Evolutionary conservation across 2,113 vertebrate species (phyloP).

Genomic region (Antechinus stuartii): DNA sequence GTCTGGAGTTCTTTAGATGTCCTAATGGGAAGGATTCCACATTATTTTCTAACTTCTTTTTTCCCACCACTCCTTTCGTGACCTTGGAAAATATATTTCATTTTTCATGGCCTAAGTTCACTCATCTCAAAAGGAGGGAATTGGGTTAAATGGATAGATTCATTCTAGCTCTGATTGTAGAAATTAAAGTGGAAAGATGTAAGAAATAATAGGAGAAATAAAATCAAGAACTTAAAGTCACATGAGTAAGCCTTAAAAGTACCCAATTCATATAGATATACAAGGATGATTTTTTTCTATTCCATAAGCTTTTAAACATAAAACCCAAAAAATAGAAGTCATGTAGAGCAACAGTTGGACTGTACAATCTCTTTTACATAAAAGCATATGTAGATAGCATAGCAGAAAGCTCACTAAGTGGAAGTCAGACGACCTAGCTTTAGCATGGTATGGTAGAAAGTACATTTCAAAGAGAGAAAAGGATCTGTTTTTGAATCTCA

Average conservation of each 20-base stretch:
- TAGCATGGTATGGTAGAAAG: neutral
- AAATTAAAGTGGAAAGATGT: neutral
- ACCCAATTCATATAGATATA: neutral
- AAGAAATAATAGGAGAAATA: conserved; percentile 33
- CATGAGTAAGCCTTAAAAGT: conserved; percentile 29
- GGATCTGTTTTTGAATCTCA: neutral
- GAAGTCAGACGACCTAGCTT: neutral
- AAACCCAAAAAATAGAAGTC: neutral
- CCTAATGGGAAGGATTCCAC: neutral
- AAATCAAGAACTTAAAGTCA: conserved; percentile 28
- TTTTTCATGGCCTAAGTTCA: neutral
- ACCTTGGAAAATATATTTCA: neutral
- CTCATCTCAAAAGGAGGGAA: neutral
- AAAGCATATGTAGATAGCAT: neutral
- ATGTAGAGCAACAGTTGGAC: neutral
- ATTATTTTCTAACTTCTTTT: neutral
- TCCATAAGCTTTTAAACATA: neutral
- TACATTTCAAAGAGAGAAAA: neutral
- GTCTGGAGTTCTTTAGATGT: neutral
- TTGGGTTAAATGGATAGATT: neutral
- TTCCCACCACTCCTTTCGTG: neutral
- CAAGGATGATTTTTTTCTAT: neutral
- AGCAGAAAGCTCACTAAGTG: neutral
- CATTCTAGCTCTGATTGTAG: neutral
- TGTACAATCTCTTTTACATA: neutral